Evolutionary conservation across 2,113 vertebrate genomes (phyloP).

Genomic region (Oxyruncus cristatus): DNA sequence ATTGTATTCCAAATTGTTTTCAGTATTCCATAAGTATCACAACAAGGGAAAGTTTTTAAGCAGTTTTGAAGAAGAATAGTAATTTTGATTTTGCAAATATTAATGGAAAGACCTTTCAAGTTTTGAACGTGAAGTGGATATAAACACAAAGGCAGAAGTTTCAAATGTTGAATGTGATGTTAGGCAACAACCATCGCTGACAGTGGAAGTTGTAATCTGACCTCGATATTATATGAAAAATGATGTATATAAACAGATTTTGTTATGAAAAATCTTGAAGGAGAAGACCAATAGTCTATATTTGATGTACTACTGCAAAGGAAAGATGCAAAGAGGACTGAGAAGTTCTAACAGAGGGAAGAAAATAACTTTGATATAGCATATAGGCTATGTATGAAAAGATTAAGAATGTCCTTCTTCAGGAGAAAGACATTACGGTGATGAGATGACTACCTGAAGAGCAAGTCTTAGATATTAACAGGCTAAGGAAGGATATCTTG

Average conservation of each 20-base stretch:
- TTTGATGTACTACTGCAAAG: neutral
- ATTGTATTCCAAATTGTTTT: neutral
- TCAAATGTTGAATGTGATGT: neutral
- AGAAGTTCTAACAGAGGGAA: neutral
- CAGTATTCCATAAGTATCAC: neutral
- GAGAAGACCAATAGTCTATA: neutral
- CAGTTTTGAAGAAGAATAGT: neutral
- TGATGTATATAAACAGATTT: neutral
- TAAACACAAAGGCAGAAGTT: neutral
- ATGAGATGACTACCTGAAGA: neutral
- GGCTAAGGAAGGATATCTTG: neutral
- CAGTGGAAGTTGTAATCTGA: neutral
- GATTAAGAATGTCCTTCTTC: neutral
- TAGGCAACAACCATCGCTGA: neutral
- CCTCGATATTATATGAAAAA: neutral
- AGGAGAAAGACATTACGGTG: neutral
- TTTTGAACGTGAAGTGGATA: neutral
- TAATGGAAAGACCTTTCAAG: neutral
- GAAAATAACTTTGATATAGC: neutral
- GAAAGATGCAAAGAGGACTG: neutral
- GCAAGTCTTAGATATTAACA: neutral
- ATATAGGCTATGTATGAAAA: neutral
- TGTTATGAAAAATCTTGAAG: neutral
- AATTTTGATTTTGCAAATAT: neutral
- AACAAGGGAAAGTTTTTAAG: neutral